These are phyloP conservation scores for Ptilonorhynchus violaceus DNA, from an alignment of 2,113 vertebrate genomes.

Conservation along the genomic window DNA sequence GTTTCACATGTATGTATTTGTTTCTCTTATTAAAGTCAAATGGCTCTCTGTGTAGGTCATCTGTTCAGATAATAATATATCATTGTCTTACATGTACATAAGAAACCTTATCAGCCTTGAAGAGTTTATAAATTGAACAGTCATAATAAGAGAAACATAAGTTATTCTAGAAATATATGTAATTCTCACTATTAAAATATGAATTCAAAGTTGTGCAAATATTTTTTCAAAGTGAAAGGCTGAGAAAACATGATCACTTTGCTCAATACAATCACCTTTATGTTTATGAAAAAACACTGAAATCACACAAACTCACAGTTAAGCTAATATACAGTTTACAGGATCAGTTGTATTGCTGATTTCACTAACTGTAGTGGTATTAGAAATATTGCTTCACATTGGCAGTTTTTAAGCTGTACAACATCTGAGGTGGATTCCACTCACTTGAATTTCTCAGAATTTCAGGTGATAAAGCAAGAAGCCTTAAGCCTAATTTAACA, in stretches of 20 bases:
- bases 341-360: not conserved
- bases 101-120: not conserved
- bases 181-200: not conserved
- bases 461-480: not conserved
- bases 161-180: not conserved
- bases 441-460: not conserved
- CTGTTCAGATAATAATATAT: not conserved
- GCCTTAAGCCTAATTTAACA: not conserved
- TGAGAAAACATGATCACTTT: not conserved
- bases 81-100: not conserved
- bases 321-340: not conserved
- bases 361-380: not conserved
- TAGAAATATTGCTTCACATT: fast-evolving
- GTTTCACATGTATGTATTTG: not conserved
- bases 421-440: not conserved
- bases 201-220: not conserved
- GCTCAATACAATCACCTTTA: not conserved
- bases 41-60: not conserved
- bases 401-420: not conserved
- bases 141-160: not conserved
- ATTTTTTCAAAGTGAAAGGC: not conserved
- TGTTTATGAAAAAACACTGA: not conserved
- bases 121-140: not conserved
- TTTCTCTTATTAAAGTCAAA: not conserved
- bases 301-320: not conserved